Percentiles rank a stretch among this genome's conserved stretches.
Evolutionary conservation across 1,140 invertebrate species (phyloP).

Genomic region (Heliconius eleuchia): DNA sequence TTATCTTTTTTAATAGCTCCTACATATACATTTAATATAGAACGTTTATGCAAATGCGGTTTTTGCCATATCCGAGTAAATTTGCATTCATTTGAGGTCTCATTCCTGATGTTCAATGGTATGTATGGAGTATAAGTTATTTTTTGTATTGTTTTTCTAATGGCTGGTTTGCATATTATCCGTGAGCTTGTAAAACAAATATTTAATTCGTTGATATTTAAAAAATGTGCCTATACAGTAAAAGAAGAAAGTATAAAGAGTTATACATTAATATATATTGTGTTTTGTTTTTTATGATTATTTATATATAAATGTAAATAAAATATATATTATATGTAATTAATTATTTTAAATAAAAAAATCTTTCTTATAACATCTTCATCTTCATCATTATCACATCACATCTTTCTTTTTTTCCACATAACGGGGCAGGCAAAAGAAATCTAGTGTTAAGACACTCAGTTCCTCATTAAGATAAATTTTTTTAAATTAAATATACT

Average conservation of each 20-base stretch:
- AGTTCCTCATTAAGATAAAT: too few relatives aligned
- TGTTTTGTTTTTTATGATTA: too few relatives aligned
- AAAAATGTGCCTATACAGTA: not conserved
- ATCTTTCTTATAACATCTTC: too few relatives aligned
- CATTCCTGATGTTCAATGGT: constrained; percentile 67
- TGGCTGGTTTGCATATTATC: constrained; percentile 53
- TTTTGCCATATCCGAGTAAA: constrained; percentile 53
- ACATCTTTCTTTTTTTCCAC: too few relatives aligned
- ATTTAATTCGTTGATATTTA: not conserved
- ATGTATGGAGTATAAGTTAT: constrained; percentile 70
- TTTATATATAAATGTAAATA: too few relatives aligned
- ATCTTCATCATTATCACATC: too few relatives aligned
- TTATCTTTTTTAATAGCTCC: constrained; percentile 61
- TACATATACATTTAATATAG: constrained; percentile 58
- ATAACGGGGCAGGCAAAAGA: too few relatives aligned
- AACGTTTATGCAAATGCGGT: constrained; percentile 69
- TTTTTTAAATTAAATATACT: too few relatives aligned
- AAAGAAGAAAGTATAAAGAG: not conserved
- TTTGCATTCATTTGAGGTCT: constrained; percentile 73
- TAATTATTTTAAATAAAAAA: too few relatives aligned
- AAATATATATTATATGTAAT: too few relatives aligned
- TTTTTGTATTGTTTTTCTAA: constrained; percentile 54
- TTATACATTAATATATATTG: too few relatives aligned
- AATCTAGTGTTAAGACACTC: too few relatives aligned
- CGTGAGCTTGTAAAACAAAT: not conserved